These are phyloP conservation scores for Xenopus laevis DNA, from an alignment of 2,113 vertebrate genomes.

Conservation along the genomic window DNA sequence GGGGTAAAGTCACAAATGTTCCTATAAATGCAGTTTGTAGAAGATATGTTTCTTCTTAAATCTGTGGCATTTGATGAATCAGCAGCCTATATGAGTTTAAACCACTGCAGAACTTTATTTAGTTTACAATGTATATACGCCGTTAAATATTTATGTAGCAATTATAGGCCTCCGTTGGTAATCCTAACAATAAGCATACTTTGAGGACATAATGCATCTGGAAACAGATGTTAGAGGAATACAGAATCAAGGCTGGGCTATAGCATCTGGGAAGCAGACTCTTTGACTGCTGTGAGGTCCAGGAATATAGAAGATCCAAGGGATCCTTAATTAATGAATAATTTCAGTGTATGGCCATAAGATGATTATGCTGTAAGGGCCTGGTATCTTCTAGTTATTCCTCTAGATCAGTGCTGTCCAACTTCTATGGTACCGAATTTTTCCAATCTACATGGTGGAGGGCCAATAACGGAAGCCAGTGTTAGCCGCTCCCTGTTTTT, in stretches of 20 bases:
- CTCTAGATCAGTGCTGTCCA: no score
- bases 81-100: constrained; percentile 53
- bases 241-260: no score
- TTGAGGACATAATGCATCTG: constrained; percentile 61
- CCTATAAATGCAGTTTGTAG: constrained; percentile 67
- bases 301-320: no score
- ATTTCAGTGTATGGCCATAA: no score
- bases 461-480: no score
- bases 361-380: accelerated
- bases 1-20: background rate
- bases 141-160: constrained; percentile 70
- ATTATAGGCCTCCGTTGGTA: constrained; percentile 61
- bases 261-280: no score
- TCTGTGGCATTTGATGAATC: constrained; percentile 59
- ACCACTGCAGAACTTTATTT: constrained; percentile 51
- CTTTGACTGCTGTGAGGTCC: no score
- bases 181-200: constrained; percentile 51
- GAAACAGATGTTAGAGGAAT: background rate
- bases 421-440: no score
- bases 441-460: no score
- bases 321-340: no score
- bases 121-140: constrained; percentile 54
- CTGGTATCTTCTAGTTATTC: no score
- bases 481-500: no score
- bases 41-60: constrained; percentile 58